Evolutionary conservation across 2,113 vertebrate genomes (phyloP).

Genomic region (Cebus imitator): DNA sequence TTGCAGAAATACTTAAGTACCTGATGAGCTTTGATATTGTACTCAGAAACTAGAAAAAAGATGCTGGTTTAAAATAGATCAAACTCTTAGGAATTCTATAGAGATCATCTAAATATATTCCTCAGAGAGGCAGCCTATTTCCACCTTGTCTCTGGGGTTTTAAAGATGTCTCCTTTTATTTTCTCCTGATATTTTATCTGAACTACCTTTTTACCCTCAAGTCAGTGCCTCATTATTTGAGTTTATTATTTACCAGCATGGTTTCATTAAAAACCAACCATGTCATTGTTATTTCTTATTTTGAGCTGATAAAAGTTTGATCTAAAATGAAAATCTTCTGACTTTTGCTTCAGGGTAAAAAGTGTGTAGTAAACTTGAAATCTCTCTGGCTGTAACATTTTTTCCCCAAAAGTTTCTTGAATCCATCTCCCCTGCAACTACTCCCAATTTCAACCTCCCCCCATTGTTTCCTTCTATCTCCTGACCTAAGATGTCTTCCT

Average conservation of each 20-base stretch:
- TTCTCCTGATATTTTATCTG: slow-evolving; percentile 24
- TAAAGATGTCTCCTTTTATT: slow-evolving; percentile 48
- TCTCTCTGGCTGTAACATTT: background rate
- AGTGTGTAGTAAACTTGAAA: background rate
- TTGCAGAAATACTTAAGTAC: slow-evolving; percentile 21
- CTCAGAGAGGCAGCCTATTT: slow-evolving; percentile 22
- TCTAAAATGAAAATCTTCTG: background rate
- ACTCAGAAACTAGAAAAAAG: slow-evolving; percentile 29
- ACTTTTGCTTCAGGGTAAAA: background rate
- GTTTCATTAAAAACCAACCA: background rate
- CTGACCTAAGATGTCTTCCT: background rate
- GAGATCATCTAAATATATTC: slow-evolving; percentile 41
- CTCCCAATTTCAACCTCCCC: background rate
- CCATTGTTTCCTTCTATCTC: background rate
- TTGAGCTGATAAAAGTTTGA: background rate
- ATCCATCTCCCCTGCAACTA: background rate
- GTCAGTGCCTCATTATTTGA: background rate
- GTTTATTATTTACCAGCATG: background rate
- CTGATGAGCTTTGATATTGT: slow-evolving; percentile 14
- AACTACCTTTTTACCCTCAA: slow-evolving; percentile 1
- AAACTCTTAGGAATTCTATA: slow-evolving; percentile 38
- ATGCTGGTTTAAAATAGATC: slow-evolving; percentile 55
- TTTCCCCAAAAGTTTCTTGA: background rate
- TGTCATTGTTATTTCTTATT: background rate
- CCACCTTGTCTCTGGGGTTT: slow-evolving; percentile 40